Conservation (phyloP, 2,113 vertebrate species). For the Edolisoma coerulescens region DNA sequence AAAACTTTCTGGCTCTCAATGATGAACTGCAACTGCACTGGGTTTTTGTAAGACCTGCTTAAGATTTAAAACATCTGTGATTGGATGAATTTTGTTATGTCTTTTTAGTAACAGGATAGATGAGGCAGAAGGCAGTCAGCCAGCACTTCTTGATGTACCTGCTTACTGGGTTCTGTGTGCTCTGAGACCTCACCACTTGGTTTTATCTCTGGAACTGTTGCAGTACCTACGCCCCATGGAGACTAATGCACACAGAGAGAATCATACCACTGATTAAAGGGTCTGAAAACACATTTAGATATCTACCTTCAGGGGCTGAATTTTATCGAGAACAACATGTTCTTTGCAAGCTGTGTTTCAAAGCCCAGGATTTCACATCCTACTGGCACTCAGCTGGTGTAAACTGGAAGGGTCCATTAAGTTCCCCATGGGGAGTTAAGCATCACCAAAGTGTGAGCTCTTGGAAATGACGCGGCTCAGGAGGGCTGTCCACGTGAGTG, state of each 20-base stretch:
- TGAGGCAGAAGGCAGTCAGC: not conserved
- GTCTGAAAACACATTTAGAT: not conserved
- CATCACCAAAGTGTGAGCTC: not conserved
- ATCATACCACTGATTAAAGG: not conserved
- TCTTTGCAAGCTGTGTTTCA: slow-evolving; percentile 1
- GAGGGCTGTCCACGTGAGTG: not conserved
- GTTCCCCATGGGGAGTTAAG: not conserved
- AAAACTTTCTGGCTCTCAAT: not conserved
- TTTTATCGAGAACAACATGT: not conserved
- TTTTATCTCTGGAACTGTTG: not conserved
- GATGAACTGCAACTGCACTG: not conserved
- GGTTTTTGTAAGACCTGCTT: not conserved
- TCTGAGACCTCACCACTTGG: not conserved
- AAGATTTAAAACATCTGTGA: not conserved
- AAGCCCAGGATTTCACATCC: not conserved
- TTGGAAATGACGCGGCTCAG: not conserved
- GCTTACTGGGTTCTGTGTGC: not conserved
- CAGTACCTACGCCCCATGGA: not conserved
- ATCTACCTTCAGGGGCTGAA: not conserved
- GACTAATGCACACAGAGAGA: not conserved
- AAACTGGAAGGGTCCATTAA: slow-evolving; percentile 24
- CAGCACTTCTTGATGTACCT: not conserved
- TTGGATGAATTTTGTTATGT: not conserved
- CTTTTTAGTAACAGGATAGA: not conserved
- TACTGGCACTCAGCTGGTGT: not conserved